Conservation (phyloP, 2,797 vertebrate species). For the Dendrocincla fuliginosa region DNA sequence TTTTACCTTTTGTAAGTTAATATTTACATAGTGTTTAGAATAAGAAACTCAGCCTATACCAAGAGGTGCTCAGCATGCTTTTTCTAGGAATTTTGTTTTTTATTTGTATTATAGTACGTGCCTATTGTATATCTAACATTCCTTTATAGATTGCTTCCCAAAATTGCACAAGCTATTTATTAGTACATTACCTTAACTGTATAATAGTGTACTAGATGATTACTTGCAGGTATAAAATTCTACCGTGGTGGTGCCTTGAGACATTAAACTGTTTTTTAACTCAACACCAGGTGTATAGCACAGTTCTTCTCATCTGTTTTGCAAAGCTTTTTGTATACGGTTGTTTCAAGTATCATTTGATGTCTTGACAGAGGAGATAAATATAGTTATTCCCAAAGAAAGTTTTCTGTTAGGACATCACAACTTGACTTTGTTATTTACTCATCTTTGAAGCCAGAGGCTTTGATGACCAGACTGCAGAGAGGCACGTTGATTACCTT, state of each 20-base stretch:
- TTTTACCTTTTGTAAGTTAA: conserved; percentile 76
- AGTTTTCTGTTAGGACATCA: conserved; percentile 1
- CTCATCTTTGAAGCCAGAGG: conserved; percentile 30
- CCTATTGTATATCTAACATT: conserved; percentile 84
- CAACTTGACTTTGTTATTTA: conserved; percentile 57
- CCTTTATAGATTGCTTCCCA: conserved; percentile 81
- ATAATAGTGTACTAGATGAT: conserved; percentile 68
- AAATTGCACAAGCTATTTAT: conserved; percentile 74
- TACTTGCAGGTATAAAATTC: conserved; percentile 77
- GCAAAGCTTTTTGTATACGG: conserved; percentile 27
- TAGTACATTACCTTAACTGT: conserved; percentile 64
- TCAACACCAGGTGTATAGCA: conserved; percentile 59
- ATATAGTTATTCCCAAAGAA: neutral
- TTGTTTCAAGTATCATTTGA: conserved; percentile 58
- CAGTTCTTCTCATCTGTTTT: conserved; percentile 68
- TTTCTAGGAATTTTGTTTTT: conserved; percentile 81
- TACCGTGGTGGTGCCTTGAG: conserved; percentile 91
- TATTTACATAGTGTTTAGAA: conserved; percentile 76
- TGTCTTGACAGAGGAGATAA: conserved; percentile 30
- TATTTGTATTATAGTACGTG: conserved; percentile 85
- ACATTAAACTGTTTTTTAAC: conserved; percentile 80
- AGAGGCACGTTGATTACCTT: conserved; percentile 65
- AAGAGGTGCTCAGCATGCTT: conserved; percentile 89
- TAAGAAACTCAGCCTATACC: conserved; percentile 71
- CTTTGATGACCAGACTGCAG: conserved; percentile 55